Conservation (phyloP, 2,113 vertebrate genomes). For the Erythrolamprus reginae region DNA sequence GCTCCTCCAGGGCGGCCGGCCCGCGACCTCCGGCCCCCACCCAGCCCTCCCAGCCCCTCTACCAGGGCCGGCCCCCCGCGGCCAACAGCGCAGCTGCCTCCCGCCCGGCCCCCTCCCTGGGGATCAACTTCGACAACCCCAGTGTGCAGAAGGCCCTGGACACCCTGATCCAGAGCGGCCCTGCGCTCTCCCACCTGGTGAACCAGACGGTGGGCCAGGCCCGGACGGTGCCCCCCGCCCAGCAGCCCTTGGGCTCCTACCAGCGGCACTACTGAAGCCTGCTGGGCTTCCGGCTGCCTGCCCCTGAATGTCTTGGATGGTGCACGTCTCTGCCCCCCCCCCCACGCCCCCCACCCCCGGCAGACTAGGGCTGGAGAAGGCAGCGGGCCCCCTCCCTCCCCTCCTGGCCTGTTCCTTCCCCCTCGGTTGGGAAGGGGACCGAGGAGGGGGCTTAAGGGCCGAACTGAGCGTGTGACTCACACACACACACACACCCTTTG, state of each 20-base stretch:
- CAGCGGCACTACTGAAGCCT: constrained; percentile 84
- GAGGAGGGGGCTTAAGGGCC: neutral
- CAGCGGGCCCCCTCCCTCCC: neutral
- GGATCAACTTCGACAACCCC: constrained; percentile 97
- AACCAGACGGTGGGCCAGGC: constrained; percentile 71
- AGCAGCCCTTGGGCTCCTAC: constrained; percentile 79
- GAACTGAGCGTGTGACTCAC: neutral
- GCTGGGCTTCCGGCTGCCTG: neutral
- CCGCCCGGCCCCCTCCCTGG: constrained; percentile 71
- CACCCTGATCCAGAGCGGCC: constrained; percentile 95
- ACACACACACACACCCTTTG: neutral
- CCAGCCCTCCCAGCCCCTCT: constrained; percentile 60
- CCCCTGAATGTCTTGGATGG: constrained; percentile 35
- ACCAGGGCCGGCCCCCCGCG: constrained; percentile 66
- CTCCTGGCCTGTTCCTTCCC: neutral
- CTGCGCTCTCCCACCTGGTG: constrained; percentile 88
- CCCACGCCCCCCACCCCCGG: neutral
- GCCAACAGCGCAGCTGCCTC: constrained; percentile 63
- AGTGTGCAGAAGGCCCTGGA: constrained; percentile 97
- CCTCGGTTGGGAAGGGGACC: no score
- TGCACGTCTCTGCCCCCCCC: constrained; percentile 40
- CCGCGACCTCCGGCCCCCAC: constrained; percentile 61
- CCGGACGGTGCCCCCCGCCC: constrained; percentile 61
- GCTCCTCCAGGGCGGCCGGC: constrained; percentile 63
- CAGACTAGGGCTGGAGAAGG: neutral